These are phyloP conservation scores for Ostrea denselamellosa DNA, from an alignment of 1,140 invertebrate genomes.

Conservation along the genomic window DNA sequence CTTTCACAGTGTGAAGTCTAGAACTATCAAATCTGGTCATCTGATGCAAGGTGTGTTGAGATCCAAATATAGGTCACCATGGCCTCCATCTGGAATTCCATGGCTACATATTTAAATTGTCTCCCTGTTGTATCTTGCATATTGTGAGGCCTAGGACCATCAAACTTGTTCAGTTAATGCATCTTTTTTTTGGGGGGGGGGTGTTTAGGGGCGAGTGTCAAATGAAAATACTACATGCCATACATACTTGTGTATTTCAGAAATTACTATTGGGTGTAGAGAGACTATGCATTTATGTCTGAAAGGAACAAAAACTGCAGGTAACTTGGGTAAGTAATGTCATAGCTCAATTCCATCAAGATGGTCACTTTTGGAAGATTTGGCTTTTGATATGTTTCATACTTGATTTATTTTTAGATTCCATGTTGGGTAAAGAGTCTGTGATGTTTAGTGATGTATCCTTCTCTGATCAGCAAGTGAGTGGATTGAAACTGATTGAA, in stretches of 20 bases:
- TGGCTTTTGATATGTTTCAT: not conserved
- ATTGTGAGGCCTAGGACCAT: no score
- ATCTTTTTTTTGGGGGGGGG: no score
- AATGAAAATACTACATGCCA: no score
- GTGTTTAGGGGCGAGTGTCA: no score
- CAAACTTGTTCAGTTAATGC: no score
- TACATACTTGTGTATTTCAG: not conserved
- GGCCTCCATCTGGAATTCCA: no score
- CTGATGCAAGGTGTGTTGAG: no score
- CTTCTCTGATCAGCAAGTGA: constrained; percentile 68
- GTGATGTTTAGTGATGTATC: constrained; percentile 67
- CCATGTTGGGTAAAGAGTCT: constrained; percentile 52
- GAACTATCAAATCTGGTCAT: no score
- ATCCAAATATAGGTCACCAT: no score
- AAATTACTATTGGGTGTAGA: constrained; percentile 4
- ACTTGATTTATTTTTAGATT: constrained; percentile 44
- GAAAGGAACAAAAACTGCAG: not conserved
- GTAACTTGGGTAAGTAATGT: not conserved
- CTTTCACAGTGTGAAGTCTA: no score
- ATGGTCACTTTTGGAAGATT: not conserved
- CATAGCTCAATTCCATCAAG: not conserved
- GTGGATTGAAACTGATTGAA: not conserved
- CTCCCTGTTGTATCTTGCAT: no score
- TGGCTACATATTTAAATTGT: no score
- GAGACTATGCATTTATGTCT: constrained; percentile 10